A percentile compares a stretch with the other conserved stretches of the same genome.
These are phyloP conservation scores for Megaceryle alcyon DNA, from an alignment of 2,797 vertebrate genomes.

Conservation along the genomic window DNA sequence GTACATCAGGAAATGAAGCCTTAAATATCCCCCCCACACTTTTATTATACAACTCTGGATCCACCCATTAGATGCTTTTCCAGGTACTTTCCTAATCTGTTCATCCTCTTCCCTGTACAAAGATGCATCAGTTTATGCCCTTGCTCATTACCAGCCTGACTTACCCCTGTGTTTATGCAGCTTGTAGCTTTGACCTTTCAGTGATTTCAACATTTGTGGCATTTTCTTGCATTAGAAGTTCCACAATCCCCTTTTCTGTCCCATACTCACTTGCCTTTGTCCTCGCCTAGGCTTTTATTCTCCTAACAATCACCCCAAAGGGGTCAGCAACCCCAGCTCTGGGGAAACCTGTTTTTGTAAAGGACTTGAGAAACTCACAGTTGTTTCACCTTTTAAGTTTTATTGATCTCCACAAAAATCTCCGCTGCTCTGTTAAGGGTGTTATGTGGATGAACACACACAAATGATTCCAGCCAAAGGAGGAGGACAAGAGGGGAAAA, in stretches of 20 bases:
- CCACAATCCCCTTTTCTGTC: neutral
- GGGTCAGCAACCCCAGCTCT: neutral
- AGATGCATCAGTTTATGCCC: neutral
- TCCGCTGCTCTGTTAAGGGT: neutral
- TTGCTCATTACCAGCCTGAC: neutral
- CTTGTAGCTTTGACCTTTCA: slow-evolving; percentile 26
- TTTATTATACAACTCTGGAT: neutral
- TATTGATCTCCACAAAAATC: slow-evolving; percentile 36
- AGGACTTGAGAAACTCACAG: slow-evolving; percentile 2
- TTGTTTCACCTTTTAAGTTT: slow-evolving; percentile 38
- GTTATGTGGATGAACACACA: neutral
- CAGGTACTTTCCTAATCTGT: neutral
- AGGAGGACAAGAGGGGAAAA: too few species aligned
- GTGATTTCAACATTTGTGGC: neutral
- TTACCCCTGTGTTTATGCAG: neutral
- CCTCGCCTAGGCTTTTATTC: neutral
- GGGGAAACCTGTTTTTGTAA: neutral
- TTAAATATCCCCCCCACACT: fast-evolving
- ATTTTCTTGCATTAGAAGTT: slow-evolving; percentile 12
- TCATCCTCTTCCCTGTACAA: neutral
- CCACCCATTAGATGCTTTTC: neutral
- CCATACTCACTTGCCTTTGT: neutral
- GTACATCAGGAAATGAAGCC: neutral
- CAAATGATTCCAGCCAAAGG: neutral
- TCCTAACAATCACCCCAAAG: neutral